These are phyloP conservation scores for Hyposoter didymator DNA, from an alignment of 2,888 invertebrate genomes.

Conservation along the genomic window DNA sequence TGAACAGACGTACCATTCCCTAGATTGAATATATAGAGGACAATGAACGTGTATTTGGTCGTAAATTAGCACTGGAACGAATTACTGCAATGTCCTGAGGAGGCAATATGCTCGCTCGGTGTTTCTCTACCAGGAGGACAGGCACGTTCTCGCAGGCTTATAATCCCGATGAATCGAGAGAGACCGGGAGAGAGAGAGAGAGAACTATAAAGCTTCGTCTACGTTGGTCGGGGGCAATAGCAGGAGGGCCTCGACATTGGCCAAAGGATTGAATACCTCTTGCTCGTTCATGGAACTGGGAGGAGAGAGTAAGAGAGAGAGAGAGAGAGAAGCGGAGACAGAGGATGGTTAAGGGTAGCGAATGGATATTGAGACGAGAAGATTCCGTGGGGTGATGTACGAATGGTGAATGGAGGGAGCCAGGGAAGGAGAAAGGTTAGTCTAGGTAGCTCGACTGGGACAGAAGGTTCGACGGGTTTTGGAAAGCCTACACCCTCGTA, in stretches of 20 bases:
- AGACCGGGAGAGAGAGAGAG: conserved; percentile 4
- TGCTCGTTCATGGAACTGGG: conserved; percentile 19
- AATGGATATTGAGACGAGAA: conserved; percentile 38
- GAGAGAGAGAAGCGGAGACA: not conserved
- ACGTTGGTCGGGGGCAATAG: conserved; percentile 25
- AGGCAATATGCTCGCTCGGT: conserved; percentile 3
- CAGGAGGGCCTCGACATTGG: conserved; percentile 7
- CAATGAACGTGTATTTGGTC: not conserved
- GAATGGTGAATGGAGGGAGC: not conserved
- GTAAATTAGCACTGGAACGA: conserved; percentile 11
- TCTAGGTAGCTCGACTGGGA: conserved; percentile 37
- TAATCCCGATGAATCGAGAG: conserved; percentile 50
- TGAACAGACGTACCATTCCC: not conserved
- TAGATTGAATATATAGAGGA: not conserved
- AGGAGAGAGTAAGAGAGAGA: conserved; percentile 1
- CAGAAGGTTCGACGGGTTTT: conserved; percentile 50
- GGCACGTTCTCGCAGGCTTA: conserved; percentile 58
- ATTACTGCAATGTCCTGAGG: conserved; percentile 12
- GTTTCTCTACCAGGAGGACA: conserved; percentile 63
- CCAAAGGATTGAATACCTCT: conserved; percentile 49
- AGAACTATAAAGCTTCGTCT: conserved; percentile 29
- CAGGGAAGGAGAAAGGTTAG: conserved; percentile 9
- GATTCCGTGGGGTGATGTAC: conserved; percentile 19
- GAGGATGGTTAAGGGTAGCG: conserved; percentile 19
- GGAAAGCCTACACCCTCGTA: conserved; percentile 34